Conservation (phyloP, 2,888 invertebrate genomes). For the Pandemis cinnamomeana region DNA sequence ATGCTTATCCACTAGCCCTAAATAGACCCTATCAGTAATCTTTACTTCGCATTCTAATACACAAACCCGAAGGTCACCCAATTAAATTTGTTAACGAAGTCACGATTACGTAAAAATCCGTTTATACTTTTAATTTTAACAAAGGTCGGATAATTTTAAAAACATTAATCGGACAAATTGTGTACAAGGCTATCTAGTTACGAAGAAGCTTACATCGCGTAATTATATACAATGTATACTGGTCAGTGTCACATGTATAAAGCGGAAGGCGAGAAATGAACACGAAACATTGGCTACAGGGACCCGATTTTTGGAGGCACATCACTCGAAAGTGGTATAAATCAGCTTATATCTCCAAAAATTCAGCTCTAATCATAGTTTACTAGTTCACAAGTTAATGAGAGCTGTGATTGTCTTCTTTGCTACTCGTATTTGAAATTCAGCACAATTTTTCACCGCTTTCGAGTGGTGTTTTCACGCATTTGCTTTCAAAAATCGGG, state of each 20-base stretch:
- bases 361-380: too few species aligned
- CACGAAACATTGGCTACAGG: too few species aligned
- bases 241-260: neutral
- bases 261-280: neutral
- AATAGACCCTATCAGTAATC: conserved; percentile 5
- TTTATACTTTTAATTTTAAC: conserved; percentile 2
- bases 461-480: too few species aligned
- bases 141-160: conserved; percentile 27
- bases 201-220: conserved; percentile 33
- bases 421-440: too few species aligned
- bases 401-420: too few species aligned
- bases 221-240: conserved; percentile 30
- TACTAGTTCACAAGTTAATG: too few species aligned
- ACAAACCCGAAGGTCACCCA: conserved; percentile 16
- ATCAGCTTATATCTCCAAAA: too few species aligned
- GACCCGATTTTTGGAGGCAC: too few species aligned
- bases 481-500: too few species aligned
- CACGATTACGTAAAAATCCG: conserved; percentile 15
- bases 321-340: too few species aligned
- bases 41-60: conserved; percentile 1
- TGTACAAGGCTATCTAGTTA: conserved; percentile 36
- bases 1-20: conserved; percentile 10
- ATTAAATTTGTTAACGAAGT: conserved; percentile 8
- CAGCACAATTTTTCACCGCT: too few species aligned
- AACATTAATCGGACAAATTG: conserved; percentile 31